Conservation (phyloP, 2,797 vertebrate species). For the Delichon dasypus region DNA sequence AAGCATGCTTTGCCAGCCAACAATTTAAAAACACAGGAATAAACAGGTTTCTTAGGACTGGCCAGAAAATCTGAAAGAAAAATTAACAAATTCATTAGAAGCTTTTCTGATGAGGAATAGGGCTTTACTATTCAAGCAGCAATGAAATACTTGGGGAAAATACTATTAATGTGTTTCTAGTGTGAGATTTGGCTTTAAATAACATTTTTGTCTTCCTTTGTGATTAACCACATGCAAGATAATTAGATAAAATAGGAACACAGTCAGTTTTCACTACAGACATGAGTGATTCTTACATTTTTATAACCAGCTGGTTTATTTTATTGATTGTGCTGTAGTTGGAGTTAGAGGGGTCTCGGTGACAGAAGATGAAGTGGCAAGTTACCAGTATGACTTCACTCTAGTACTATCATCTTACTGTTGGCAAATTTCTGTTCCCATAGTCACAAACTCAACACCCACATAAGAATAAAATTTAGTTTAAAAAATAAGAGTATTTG, state of each 20-base stretch:
- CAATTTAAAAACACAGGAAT: conserved; percentile 85
- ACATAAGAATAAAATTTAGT: neutral
- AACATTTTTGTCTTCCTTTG: neutral
- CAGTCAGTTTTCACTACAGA: neutral
- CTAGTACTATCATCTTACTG: neutral
- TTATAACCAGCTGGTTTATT: neutral
- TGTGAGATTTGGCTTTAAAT: neutral
- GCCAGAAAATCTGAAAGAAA: conserved; percentile 83
- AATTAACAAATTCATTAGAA: conserved; percentile 35
- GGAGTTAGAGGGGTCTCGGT: neutral
- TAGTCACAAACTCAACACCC: neutral
- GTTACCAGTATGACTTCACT: neutral
- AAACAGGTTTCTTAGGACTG: conserved; percentile 80
- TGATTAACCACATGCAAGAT: neutral
- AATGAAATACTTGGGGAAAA: neutral
- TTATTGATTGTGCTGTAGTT: neutral
- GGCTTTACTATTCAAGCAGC: neutral
- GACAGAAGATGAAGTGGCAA: neutral
- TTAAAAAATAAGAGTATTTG: neutral
- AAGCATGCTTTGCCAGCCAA: conserved; percentile 83
- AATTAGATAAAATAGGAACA: neutral
- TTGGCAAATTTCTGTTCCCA: neutral
- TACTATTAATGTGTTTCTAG: neutral
- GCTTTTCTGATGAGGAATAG: neutral
- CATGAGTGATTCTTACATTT: neutral